A percentile compares a stretch with the other conserved stretches of the same genome.
Evolutionary conservation across 1,140 invertebrate species (phyloP).

Genomic region (Helicorthomorpha holstii): DNA sequence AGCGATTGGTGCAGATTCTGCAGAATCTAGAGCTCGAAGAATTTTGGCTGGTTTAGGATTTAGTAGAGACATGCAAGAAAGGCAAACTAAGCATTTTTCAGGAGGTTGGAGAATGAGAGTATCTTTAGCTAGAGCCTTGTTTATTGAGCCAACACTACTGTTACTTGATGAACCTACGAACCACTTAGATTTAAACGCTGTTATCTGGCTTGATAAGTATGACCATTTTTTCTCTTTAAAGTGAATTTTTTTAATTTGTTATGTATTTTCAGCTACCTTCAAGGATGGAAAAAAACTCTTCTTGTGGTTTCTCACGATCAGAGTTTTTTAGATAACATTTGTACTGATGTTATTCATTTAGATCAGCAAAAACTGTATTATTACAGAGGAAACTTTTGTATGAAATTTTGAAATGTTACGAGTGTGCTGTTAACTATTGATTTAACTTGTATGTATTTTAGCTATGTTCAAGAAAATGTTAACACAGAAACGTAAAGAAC

Average conservation of each 20-base stretch:
- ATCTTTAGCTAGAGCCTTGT: conserved; percentile 57
- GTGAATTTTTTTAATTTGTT: not conserved
- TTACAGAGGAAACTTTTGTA: conserved; percentile 91
- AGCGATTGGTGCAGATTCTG: conserved; percentile 90
- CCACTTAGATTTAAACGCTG: conserved; percentile 89
- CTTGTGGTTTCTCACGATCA: conserved; percentile 98
- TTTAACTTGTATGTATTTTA: no score
- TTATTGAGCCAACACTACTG: conserved; percentile 79
- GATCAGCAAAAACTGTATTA: conserved; percentile 89
- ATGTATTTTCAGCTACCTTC: conserved; percentile 51
- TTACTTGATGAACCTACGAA: conserved; percentile 91
- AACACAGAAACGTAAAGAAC: conserved; percentile 84
- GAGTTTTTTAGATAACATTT: conserved; percentile 97
- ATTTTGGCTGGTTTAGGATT: conserved; percentile 97
- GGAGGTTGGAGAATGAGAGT: conserved; percentile 99
- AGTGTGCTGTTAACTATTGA: no score
- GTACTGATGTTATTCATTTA: conserved; percentile 95
- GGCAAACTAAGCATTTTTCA: conserved; percentile 88
- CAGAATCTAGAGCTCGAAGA: conserved; percentile 80
- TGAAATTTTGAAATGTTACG: no score
- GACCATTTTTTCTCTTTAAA: conserved; percentile 19
- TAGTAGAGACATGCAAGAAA: conserved; percentile 78
- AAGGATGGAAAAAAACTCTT: conserved; percentile 94
- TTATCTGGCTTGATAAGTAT: conserved; percentile 97
- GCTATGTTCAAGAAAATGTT: conserved; percentile 98